phyloP scores from a whole-genome alignment of 2,113 vertebrate species.

The Turdus rufiventris region DNA sequence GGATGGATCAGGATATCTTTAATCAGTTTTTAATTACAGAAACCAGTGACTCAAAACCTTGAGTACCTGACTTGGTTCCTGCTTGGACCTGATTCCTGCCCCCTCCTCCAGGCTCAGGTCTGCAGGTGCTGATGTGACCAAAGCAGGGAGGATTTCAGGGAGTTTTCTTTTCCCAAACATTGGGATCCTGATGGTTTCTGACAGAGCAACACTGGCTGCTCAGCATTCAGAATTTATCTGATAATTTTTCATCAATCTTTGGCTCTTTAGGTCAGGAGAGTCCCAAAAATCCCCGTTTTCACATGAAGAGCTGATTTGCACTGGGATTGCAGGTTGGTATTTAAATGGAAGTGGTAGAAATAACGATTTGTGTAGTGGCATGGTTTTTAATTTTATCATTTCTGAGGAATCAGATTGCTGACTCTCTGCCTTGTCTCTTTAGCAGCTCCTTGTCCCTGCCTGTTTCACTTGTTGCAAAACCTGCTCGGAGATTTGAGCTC shows the following conservation, averaged over 20 bases:
- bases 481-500: neutral
- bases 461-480: constrained; percentile 41
- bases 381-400: neutral
- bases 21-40: constrained; percentile 53
- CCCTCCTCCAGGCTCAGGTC: neutral
- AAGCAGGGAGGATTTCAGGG: neutral
- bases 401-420: neutral
- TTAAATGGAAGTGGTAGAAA: neutral
- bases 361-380: neutral
- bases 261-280: neutral
- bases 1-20: neutral
- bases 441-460: neutral
- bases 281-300: neutral
- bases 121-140: neutral
- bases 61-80: neutral
- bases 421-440: neutral
- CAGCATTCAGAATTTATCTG: neutral
- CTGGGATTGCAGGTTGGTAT: neutral
- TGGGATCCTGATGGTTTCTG: neutral
- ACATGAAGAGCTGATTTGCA: neutral
- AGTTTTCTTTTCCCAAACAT: neutral
- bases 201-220: neutral
- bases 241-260: neutral
- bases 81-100: neutral
- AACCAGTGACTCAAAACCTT: constrained; percentile 19